Evolutionary conservation across 2,888 invertebrate species (phyloP), one percentile per base, ranked within the genome.

Genomic region (Ophioninae sp.): DNA sequence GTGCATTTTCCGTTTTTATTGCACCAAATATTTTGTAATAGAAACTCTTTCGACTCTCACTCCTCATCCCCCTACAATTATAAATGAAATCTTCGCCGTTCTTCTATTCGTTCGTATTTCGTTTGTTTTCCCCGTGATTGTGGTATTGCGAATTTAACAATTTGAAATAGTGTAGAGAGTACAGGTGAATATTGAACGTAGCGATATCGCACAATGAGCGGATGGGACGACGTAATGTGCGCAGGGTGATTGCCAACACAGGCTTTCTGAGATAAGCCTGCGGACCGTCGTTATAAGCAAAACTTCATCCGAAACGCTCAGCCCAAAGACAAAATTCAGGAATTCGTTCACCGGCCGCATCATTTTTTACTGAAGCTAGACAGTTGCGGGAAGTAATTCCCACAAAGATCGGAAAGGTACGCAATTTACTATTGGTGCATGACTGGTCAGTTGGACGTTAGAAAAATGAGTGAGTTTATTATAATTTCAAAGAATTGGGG

Each of bases 131-230:
- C 75, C 50, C 64, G 73, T 77, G 83, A 83, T 83, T 80, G 83
- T 83, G 79, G 72, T 72, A 68, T 68, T 83, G 79, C 76, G 76
- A 81, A 75, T 81, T 82, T 74, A 82, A 73, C 84, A 79, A 59
- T 68, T 78, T 81, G 78, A 64, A 80, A 56, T 64, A 56, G 39
- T 72, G 64, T 30, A 44, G 44, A 7, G 62, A 68, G 39, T 75
- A 69, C 65, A 57, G 59, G 68, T 61, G n/a, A 20, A 76, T 76
- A 79, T 73, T 68, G 30, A 76, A 64, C 65, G 57, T 68, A 81
- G 20, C 68, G 73, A 72, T 62, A 57, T 59, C 61, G 23, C 69
- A 39, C 76, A 69, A 77, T 20, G 30, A 50, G 50, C 50, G 50
- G 68, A 83, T 73, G 76, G 62, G 79, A 80, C 73, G 41, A 68